Base-by-base conservation (phyloP, 1,140 invertebrate genomes). In the Leptopilina clavipes region DNA sequence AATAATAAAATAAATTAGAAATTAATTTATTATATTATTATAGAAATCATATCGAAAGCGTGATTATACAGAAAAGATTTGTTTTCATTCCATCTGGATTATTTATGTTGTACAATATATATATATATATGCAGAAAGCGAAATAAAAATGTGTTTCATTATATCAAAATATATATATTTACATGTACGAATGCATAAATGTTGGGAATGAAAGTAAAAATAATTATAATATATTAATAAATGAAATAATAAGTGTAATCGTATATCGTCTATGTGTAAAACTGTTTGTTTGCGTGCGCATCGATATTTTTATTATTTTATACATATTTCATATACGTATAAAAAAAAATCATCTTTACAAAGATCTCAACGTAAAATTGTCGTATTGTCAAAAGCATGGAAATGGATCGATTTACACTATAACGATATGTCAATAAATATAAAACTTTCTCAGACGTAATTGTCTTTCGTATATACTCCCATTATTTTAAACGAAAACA, bases 291-390 rank as follows among this genome's bases (percentile, higher is more conserved):
- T 77, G 80, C 37, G 37, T 81, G 77, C 77, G 78, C 82, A 81
- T 81, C 75, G 77, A 83, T 81, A 82, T 80, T 79, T 85, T 76
- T 76, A 79, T 84, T 80, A 72, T 85, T 84, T 85, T 83, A 72
- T 84, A 84, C 76, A 73, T 83, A 17, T 52, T 52, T n/a, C 48
- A 52, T 52, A 12, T 52, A 12, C 22, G 59, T 31, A 65, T 65
- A 65, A 22, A 12, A 65, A 17, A 19, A 54, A 65, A 65, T 65
- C 59, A 37, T 65, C 25, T 65, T 31, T 65, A 14, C 25, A 40
- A 59, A 65, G 14, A 2, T 65, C 14, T 31, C 14, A 31, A 65
- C 22, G 59, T 65, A 31, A n/a, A 14, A 65, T 65, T 52, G 48
- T 52, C 48, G 8, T 17, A 52, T 52, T 17, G 48, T 25, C 59